Percentiles rank a stretch among this genome's conserved stretches.
These are phyloP conservation scores for Latheticus oryzae DNA, from an alignment of 2,888 invertebrate species.

Conservation along the genomic window DNA sequence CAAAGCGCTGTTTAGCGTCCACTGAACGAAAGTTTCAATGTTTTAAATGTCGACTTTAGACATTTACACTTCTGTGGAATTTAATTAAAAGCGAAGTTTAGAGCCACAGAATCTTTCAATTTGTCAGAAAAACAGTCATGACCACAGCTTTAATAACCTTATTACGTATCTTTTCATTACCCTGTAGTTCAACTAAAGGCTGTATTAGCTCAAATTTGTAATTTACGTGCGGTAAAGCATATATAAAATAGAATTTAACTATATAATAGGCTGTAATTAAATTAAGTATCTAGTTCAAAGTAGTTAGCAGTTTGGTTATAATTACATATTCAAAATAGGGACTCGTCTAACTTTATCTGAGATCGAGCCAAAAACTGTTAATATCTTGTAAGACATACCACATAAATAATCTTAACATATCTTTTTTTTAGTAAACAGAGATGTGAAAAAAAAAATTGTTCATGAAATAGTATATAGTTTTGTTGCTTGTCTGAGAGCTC, in stretches of 20 bases:
- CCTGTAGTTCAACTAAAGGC: conserved; percentile 13
- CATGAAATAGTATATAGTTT: no score
- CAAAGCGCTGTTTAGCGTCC: background rate
- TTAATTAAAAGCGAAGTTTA: no score
- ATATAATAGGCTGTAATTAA: conserved; percentile 30
- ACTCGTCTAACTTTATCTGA: conserved; percentile 6
- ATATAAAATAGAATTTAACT: conserved; percentile 30
- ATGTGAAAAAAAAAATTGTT: no score
- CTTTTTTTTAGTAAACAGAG: no score
- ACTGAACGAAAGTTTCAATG: background rate
- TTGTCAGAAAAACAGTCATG: conserved; percentile 20
- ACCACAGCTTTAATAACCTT: no score
- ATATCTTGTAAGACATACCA: no score
- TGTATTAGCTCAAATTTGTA: conserved; percentile 20
- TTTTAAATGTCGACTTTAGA: conserved; percentile 4
- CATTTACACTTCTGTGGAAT: no score
- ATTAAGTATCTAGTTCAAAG: conserved; percentile 35
- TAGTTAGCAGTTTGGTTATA: conserved; percentile 28
- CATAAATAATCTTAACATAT: no score
- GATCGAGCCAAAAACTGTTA: no score
- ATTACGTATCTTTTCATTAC: conserved; percentile 16
- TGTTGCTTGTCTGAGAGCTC: no score
- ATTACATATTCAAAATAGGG: conserved; percentile 17
- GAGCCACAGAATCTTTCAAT: conserved; percentile 7
- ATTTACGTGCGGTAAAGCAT: conserved; percentile 27